Evolutionary conservation across 2,888 invertebrate genomes (phyloP).

Genomic region (Oligia strigilis): DNA sequence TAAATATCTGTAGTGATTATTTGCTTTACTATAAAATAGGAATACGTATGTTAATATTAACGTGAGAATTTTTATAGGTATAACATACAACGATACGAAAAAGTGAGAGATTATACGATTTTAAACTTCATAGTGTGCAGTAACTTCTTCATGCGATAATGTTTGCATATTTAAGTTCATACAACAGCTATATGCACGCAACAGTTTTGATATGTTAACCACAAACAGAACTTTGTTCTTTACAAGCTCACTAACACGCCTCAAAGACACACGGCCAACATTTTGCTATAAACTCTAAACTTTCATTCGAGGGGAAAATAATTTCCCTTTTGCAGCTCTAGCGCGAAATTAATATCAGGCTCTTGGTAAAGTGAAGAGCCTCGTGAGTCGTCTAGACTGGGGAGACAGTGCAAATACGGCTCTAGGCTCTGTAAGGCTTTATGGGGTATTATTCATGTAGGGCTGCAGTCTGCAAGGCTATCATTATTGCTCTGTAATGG

Average conservation of each 20-base stretch:
- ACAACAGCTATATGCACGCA: neutral
- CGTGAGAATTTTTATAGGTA: neutral
- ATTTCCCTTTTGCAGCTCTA: constrained; percentile 50
- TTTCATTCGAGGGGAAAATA: constrained; percentile 43
- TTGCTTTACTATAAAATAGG: neutral
- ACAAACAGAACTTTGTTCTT: constrained; percentile 11
- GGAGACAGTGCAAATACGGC: constrained; percentile 54
- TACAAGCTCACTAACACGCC: constrained; percentile 1
- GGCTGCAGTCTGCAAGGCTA: constrained; percentile 15
- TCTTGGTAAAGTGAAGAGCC: constrained; percentile 57
- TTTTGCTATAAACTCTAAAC: constrained; percentile 27
- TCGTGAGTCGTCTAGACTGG: constrained; percentile 59
- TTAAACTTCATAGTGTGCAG: neutral
- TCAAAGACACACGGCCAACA: constrained; percentile 5
- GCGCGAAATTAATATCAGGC: constrained; percentile 56
- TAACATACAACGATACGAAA: neutral
- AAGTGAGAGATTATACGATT: neutral
- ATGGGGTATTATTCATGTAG: constrained; percentile 39
- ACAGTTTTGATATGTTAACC: constrained; percentile 1
- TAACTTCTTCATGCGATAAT: neutral
- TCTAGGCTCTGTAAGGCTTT: constrained; percentile 11
- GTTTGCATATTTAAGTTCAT: neutral
- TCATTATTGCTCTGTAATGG: constrained; percentile 44
- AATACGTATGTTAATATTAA: neutral
- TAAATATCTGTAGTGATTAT: neutral